Base-by-base conservation (phyloP, 2,888 invertebrate species). In the Protonemura montana region DNA sequence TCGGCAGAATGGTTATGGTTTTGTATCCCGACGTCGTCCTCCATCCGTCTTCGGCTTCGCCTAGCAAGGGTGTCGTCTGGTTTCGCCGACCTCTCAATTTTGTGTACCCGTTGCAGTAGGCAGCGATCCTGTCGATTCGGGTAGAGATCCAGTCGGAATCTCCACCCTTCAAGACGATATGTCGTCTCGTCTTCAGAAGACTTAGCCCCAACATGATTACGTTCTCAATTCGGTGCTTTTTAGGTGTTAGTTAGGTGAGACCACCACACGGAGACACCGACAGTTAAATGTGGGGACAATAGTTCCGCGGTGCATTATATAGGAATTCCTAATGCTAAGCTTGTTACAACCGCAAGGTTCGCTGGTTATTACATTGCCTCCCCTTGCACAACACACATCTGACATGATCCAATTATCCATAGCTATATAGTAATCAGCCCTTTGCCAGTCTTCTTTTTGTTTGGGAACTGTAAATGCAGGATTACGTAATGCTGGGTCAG, bases 71-170 rank as follows among this genome's bases (percentile, higher is more conserved):
- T n/a, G 86, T 80, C 30, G 82, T 82, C 42, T 82, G 82, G 26
- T 26, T n/a, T 26, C 85, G 29, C 7, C 85, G 83, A 7, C 59
- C 76, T n/a, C 85, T 84, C 3, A 88, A 86, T 59, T 86, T 87
- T 7, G 85, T 86, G 86, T 88, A 88, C 0, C 88, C 88, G 29
- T 81, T 87, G 76, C 87, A 86, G 30, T 87, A 86, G 27, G 87
- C 87, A 3, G 87, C 76, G 87, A 87, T 86, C 83, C 86, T 87
- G 82, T 88, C 87, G 28, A 88, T 82, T 41, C 86, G 77, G 27
- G 82, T 35, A 13, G 87, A 77, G 27, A 88, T 82, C 85, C 87
- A 86, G 76, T 87, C 87, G 13, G 85, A 28, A 35, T 88, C 88
- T 29, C 80, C 82, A 76, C 81, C 29, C 26, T 59, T 27, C 30